These are phyloP conservation scores for Bembecia ichneumoniformis DNA, from an alignment of 2,888 invertebrate species.

Conservation along the genomic window DNA sequence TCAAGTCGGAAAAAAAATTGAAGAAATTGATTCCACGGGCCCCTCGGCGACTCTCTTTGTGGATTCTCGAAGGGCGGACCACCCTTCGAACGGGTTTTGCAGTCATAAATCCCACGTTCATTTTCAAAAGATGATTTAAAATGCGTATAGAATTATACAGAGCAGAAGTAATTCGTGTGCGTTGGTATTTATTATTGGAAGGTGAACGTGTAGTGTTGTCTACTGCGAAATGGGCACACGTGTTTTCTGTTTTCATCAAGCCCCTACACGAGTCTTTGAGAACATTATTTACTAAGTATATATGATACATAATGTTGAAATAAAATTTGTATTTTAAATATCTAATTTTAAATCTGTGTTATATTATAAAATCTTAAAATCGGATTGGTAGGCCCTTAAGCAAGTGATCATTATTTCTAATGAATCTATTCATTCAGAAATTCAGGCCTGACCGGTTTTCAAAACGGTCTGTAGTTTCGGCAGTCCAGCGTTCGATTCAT, in stretches of 20 bases:
- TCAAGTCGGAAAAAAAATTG: conserved; percentile 61
- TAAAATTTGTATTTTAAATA: too few relatives aligned
- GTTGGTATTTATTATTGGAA: conserved; percentile 32
- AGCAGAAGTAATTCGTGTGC: conserved; percentile 62
- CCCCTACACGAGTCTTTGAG: background rate
- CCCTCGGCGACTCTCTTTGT: conserved; percentile 35
- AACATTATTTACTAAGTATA: too few relatives aligned
- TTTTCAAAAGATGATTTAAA: conserved; percentile 68
- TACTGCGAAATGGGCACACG: conserved; percentile 25
- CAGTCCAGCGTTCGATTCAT: too few relatives aligned
- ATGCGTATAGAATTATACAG: conserved; percentile 71
- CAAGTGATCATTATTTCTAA: too few relatives aligned
- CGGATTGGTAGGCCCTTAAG: too few relatives aligned
- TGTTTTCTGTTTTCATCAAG: background rate
- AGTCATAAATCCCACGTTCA: conserved; percentile 68
- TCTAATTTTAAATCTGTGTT: too few relatives aligned
- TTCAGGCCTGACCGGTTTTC: too few relatives aligned
- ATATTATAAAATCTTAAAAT: too few relatives aligned
- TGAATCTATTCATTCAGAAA: too few relatives aligned
- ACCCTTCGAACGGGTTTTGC: conserved; percentile 67
- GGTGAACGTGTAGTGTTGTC: conserved; percentile 37
- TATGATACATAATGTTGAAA: too few relatives aligned
- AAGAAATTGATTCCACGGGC: conserved; percentile 56
- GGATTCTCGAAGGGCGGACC: conserved; percentile 39
- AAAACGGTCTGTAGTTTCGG: too few relatives aligned